phyloP scores from a whole-genome alignment of 2,888 invertebrate species.

The Cantharis flavilabris region DNA sequence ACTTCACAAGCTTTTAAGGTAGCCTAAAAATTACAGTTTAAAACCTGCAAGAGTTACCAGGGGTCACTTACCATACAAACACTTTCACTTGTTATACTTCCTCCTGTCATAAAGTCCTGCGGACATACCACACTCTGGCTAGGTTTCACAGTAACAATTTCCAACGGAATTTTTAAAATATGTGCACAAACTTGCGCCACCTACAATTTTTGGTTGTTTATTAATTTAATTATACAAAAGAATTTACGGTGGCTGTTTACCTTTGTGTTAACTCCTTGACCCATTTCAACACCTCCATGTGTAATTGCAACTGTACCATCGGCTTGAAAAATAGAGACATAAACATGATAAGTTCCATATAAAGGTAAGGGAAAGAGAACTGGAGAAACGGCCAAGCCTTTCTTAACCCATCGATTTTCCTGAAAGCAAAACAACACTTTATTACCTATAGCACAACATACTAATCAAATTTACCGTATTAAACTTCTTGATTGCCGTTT shows the following conservation, averaged over 20 bases:
- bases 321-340: background rate
- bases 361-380: background rate
- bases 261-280: background rate
- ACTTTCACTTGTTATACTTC: background rate
- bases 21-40: background rate
- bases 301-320: background rate
- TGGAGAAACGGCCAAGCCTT: background rate
- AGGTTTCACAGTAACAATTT: background rate
- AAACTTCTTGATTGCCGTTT: slow-evolving; percentile 60
- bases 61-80: background rate
- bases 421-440: background rate
- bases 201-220: background rate
- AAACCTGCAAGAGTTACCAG: too few species aligned
- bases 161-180: background rate
- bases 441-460: too few species aligned
- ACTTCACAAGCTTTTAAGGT: background rate
- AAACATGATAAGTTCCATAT: background rate
- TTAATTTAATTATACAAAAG: background rate
- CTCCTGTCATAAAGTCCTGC: background rate
- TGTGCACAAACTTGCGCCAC: background rate
- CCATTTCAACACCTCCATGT: background rate
- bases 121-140: background rate
- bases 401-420: background rate
- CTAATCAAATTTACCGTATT: slow-evolving; percentile 57
- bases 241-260: background rate